Evolutionary conservation across 2,888 invertebrate genomes (phyloP), one percentile per base, ranked within the genome.

Genomic region (Tetropium fuscum): DNA sequence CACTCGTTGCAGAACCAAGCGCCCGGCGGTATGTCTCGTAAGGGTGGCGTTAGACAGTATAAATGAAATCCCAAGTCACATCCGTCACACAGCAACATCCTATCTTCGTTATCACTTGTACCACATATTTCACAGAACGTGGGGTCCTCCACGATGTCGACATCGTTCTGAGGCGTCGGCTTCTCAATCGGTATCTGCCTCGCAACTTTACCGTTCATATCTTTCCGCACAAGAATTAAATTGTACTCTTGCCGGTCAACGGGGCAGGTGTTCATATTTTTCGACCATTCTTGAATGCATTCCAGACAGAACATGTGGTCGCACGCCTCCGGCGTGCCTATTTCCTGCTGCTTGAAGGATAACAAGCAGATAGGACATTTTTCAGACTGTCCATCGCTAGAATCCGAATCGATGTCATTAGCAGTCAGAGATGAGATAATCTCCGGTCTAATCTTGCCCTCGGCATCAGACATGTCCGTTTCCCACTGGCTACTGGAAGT

Each of bases 221-320:
- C 86, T 38, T 87, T 84, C 60, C 90, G 86, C 25, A 95, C 94
- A 53, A 92, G 58, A 41, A 73, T 94, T 36, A 87, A 83, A 58
- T 88, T 86, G 79, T 95, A 98, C 27, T 87, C 87, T 69, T 90
- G 88, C 18, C 78, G 59, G 81, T 97, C 97, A 27, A 96, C 92
- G 0, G 97, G 98, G 80, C 98, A 98, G 1, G 97, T 97, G 77
- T 95, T 95, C 36, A 95, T 91, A 84, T 93, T 95, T 85, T 90
- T 93, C n/a, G 95, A 90, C 97, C 97, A 97, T 79, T 96, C 95
- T 48, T 90, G 87, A 64, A 97, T 90, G 80, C 97, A 97, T 69
- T 92, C 90, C 30, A 93, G 85, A 80, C 97, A 97, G 81, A 96
- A 97, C 58, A 87, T 86, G 78, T 97, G 97, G 68, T 94, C 93